phyloP scores from a whole-genome alignment of 2,888 invertebrate species.

The Nomada flava region DNA sequence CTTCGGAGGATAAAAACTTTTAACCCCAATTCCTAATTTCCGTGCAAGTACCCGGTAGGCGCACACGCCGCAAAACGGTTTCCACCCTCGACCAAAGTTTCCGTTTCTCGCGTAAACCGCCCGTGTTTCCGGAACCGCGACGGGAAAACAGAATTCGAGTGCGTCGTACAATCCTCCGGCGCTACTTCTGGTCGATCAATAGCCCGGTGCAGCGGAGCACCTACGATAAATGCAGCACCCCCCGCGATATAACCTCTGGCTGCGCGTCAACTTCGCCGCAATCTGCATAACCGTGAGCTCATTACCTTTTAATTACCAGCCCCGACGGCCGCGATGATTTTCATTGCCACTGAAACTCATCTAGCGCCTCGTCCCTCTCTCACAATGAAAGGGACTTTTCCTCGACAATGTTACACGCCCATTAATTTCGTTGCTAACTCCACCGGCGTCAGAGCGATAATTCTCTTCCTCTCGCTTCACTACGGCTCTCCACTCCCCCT shows the following conservation, averaged over 20 bases:
- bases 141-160: conserved; percentile 23
- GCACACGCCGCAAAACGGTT: background rate
- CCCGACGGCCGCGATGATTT: conserved; percentile 66
- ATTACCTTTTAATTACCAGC: conserved; percentile 73
- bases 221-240: conserved; percentile 47
- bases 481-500: background rate
- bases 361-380: conserved; percentile 41
- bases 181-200: conserved; percentile 50
- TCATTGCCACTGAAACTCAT: conserved; percentile 71
- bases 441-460: conserved; percentile 59
- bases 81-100: conserved; percentile 5
- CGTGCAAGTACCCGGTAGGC: too few relatives aligned
- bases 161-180: conserved; percentile 32
- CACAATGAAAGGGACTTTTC: conserved; percentile 68
- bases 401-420: conserved; percentile 60
- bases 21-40: too few relatives aligned
- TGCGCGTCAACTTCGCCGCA: conserved; percentile 62
- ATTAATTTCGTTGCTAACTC: conserved; percentile 70
- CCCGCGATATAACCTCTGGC: conserved; percentile 51
- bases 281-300: conserved; percentile 72
- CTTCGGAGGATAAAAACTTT: background rate
- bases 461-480: conserved; percentile 18
- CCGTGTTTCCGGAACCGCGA: background rate
- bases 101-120: background rate
- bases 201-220: conserved; percentile 33